Percentiles rank a stretch among this genome's conserved stretches.
Conservation (phyloP, 2,797 vertebrate species). For the Falco novaeseelandiae region DNA sequence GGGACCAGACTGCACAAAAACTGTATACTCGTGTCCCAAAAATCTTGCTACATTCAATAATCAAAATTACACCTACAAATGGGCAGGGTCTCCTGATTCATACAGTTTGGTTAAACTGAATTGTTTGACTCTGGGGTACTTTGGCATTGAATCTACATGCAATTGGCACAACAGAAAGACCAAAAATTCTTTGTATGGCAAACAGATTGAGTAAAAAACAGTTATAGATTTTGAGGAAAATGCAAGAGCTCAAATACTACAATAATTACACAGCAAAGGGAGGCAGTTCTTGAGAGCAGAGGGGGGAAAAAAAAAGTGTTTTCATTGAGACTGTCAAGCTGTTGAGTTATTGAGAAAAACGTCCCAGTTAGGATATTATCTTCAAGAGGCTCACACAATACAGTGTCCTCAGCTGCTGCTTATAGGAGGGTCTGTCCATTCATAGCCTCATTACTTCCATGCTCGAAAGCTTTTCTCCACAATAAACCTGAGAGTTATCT, state of each 20-base stretch:
- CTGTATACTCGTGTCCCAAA: fast-evolving
- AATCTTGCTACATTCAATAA: not conserved
- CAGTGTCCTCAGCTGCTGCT: not conserved
- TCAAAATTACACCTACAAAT: not conserved
- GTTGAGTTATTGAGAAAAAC: not conserved
- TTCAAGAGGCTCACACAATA: not conserved
- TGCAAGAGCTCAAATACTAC: not conserved
- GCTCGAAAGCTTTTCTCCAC: not conserved
- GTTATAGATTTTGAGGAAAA: not conserved
- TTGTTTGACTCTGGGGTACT: not conserved
- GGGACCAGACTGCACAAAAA: not conserved
- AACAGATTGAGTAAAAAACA: not conserved
- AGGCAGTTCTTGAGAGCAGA: not conserved
- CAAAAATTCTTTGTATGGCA: not conserved
- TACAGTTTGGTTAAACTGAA: not conserved
- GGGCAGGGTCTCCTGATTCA: not conserved
- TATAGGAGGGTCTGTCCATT: not conserved
- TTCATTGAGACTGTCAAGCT: not conserved
- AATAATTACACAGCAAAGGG: not conserved
- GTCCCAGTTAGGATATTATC: not conserved
- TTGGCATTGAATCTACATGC: not conserved
- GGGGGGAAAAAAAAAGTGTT: not conserved
- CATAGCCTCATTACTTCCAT: not conserved
- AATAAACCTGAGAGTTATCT: not conserved
- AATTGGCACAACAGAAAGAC: not conserved